A percentile compares a stretch with the other conserved stretches of the same genome.
These are phyloP conservation scores for Butorides virescens DNA, from an alignment of 2,113 vertebrate species.

Conservation along the genomic window DNA sequence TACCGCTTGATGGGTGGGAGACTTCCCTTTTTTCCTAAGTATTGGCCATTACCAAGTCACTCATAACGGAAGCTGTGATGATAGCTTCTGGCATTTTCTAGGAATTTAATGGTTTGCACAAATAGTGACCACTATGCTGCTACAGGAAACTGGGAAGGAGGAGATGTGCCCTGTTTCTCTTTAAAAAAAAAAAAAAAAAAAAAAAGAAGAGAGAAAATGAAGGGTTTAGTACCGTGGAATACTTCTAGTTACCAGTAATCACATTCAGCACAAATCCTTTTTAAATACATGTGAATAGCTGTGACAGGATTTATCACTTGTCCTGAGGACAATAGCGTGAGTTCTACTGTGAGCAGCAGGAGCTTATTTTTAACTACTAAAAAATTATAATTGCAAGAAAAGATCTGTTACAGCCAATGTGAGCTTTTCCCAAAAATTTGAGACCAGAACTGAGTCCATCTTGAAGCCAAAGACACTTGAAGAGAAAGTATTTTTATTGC, in stretches of 20 bases:
- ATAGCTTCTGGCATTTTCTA: neutral
- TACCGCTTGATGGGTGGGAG: neutral
- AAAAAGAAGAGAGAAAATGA: neutral
- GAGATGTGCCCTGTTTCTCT: neutral
- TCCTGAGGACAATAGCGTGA: neutral
- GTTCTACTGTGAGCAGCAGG: neutral
- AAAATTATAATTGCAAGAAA: neutral
- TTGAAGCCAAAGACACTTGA: neutral
- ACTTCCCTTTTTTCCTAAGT: neutral
- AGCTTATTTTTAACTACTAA: neutral
- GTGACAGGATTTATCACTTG: neutral
- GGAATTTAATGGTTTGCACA: neutral
- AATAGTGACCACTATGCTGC: neutral
- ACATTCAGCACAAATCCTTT: neutral
- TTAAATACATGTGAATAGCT: neutral
- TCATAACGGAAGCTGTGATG: neutral
- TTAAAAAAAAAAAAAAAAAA: too few relatives aligned
- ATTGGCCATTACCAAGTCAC: neutral
- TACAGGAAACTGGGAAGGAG: neutral
- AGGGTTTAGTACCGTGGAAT: neutral
- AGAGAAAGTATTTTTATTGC: neutral
- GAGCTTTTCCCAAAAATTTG: neutral
- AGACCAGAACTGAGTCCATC: neutral
- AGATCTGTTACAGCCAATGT: neutral
- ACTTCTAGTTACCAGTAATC: neutral